Evolutionary conservation across 1,140 invertebrate species (phyloP).

Genomic region (Pseudomyrmex flavicornis): DNA sequence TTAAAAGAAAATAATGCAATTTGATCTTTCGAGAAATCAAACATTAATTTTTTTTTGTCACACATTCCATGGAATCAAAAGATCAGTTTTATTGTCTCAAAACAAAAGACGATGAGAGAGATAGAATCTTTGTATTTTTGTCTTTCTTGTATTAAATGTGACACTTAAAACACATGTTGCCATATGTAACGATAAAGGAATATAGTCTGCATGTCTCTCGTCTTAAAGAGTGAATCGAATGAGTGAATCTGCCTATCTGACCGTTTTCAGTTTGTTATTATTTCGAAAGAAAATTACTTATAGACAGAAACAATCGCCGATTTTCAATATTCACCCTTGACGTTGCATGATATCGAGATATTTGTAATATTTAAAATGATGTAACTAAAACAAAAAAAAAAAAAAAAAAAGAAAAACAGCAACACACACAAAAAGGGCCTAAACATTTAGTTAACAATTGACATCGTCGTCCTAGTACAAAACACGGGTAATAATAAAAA

Average conservation of each 20-base stretch:
- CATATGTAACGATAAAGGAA: slow-evolving; percentile 60
- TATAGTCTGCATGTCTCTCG: slow-evolving; percentile 59
- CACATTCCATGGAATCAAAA: slow-evolving; percentile 67
- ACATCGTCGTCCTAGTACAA: slow-evolving; percentile 62
- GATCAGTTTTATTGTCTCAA: slow-evolving; percentile 40
- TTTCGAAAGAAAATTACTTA: slow-evolving; percentile 41
- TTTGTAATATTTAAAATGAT: slow-evolving; percentile 37
- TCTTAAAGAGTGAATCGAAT: slow-evolving; percentile 64
- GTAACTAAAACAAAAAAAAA: neutral
- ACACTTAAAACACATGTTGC: slow-evolving; percentile 35
- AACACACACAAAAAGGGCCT: no score
- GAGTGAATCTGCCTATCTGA: slow-evolving; percentile 63
- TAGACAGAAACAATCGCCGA: slow-evolving; percentile 4
- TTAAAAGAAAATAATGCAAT: no score
- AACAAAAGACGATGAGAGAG: neutral
- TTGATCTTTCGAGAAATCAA: slow-evolving; percentile 40
- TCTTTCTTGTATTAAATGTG: slow-evolving; percentile 41
- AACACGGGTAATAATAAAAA: slow-evolving; percentile 53
- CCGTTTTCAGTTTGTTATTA: slow-evolving; percentile 35
- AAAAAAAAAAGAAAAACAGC: neutral
- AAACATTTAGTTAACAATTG: slow-evolving; percentile 63
- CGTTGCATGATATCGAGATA: slow-evolving; percentile 12
- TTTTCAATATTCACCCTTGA: slow-evolving; percentile 13
- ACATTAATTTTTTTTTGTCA: slow-evolving; percentile 17
- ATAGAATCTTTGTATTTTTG: neutral